Evolutionary conservation across 2,797 vertebrate species (phyloP).

Genomic region (Lepilemur ruficaudatus): DNA sequence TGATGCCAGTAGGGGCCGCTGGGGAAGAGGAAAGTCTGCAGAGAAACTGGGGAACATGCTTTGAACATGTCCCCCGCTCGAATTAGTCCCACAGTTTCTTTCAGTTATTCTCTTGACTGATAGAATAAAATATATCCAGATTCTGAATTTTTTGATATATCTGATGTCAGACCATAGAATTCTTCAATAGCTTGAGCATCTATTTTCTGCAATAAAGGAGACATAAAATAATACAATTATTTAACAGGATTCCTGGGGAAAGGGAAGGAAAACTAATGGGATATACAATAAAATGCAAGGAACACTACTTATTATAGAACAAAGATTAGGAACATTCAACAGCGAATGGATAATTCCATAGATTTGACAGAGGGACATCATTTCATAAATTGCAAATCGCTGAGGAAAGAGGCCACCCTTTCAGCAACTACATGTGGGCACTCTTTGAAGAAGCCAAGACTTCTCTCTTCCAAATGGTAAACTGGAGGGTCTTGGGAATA

Average conservation of each 20-base stretch:
- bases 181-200: conserved; percentile 99
- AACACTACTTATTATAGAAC: background rate
- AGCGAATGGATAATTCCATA: background rate
- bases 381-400: rapidly evolving
- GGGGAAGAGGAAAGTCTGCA: conserved; percentile 54
- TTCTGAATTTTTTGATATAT: conserved; percentile 99
- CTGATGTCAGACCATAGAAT: conserved; percentile 98
- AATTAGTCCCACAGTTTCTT: conserved; percentile 60
- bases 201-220: conserved; percentile 91
- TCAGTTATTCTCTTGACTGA: conserved; percentile 97
- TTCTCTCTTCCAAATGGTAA: background rate
- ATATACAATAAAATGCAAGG: background rate
- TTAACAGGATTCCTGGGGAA: background rate
- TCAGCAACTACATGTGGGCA: background rate
- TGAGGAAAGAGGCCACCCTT: background rate
- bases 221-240: background rate
- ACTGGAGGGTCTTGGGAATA: background rate
- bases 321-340: background rate
- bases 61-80: background rate
- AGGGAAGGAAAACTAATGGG: conserved; percentile 16
- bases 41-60: conserved; percentile 59
- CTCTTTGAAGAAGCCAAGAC: background rate
- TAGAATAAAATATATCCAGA: conserved; percentile 99
- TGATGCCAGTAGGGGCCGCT: background rate
- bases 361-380: background rate